Percentiles rank a stretch among this genome's conserved stretches.
These are phyloP conservation scores for Cricetomys ansorgei DNA, from an alignment of 2,113 vertebrate genomes.

Conservation along the genomic window DNA sequence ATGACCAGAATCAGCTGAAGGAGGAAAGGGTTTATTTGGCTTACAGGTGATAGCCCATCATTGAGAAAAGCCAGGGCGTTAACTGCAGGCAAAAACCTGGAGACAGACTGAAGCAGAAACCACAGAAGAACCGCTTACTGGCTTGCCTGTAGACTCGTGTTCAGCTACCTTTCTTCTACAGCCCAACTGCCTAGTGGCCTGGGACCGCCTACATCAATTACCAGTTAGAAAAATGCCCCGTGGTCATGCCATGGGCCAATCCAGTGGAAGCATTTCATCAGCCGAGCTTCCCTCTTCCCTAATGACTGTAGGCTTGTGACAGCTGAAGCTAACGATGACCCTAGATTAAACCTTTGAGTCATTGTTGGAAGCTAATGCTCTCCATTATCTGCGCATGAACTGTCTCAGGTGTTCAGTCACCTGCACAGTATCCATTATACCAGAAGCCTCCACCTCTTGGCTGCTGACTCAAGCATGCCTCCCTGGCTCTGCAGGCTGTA, in stretches of 20 bases:
- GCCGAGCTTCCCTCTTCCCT: neutral
- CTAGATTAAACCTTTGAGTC: neutral
- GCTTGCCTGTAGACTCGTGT: neutral
- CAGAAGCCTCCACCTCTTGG: neutral
- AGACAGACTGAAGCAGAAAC: neutral
- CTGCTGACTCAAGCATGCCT: neutral
- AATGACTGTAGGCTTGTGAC: neutral
- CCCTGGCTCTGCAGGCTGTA: neutral
- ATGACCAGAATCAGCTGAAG: neutral
- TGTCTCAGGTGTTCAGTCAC: neutral
- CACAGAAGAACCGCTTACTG: neutral
- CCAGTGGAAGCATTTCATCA: neutral
- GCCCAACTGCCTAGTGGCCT: neutral
- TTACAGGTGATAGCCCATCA: neutral
- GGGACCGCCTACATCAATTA: neutral
- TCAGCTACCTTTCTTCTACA: neutral
- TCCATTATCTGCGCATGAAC: neutral
- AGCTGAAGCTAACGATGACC: neutral
- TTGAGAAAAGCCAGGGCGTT: too few relatives aligned
- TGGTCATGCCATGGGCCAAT: neutral
- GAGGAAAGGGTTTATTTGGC: neutral
- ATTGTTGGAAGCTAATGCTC: neutral
- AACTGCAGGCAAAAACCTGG: neutral
- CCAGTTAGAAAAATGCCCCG: neutral
- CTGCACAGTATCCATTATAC: neutral